A percentile compares a stretch with the other conserved stretches of the same genome.
Evolutionary conservation across 2,888 invertebrate genomes (phyloP).

Genomic region (Chloroclystis v-ata): DNA sequence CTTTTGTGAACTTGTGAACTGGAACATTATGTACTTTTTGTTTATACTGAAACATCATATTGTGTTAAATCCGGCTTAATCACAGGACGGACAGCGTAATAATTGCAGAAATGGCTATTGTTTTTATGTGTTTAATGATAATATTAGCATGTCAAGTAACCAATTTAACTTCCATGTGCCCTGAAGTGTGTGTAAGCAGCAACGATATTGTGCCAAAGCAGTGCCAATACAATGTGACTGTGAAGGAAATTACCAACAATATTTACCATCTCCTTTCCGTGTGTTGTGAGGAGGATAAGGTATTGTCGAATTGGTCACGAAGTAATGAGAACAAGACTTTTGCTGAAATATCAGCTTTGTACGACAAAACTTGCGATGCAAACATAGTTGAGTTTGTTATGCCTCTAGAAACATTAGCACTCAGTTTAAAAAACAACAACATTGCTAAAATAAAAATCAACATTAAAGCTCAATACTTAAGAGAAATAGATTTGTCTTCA

Average conservation of each 20-base stretch:
- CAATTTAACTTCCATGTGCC: constrained; percentile 52
- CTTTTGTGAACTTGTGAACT: constrained; percentile 47
- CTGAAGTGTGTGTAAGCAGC: constrained; percentile 50
- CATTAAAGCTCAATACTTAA: constrained; percentile 58
- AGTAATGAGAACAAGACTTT: constrained; percentile 56
- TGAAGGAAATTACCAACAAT: constrained; percentile 51
- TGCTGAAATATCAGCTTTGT: constrained; percentile 46
- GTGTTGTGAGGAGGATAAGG: constrained; percentile 52
- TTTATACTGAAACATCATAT: constrained; percentile 51
- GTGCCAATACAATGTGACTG: constrained; percentile 59
- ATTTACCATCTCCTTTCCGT: constrained; percentile 41
- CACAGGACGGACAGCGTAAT: constrained; percentile 28
- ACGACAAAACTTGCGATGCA: constrained; percentile 48
- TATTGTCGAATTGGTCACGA: constrained; percentile 40
- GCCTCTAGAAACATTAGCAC: constrained; percentile 53
- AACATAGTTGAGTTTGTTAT: constrained; percentile 47
- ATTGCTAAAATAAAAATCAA: constrained; percentile 52
- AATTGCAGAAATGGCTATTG: constrained; percentile 59
- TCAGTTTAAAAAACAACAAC: constrained; percentile 55
- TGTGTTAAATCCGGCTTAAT: constrained; percentile 64
- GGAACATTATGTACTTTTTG: constrained; percentile 46
- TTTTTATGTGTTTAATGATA: constrained; percentile 55
- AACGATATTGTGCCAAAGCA: constrained; percentile 46
- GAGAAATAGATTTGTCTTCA: constrained; percentile 79
- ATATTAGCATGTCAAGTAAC: constrained; percentile 57